Conservation (phyloP, 2,888 invertebrate species). For the Andrena haemorrhoa region DNA sequence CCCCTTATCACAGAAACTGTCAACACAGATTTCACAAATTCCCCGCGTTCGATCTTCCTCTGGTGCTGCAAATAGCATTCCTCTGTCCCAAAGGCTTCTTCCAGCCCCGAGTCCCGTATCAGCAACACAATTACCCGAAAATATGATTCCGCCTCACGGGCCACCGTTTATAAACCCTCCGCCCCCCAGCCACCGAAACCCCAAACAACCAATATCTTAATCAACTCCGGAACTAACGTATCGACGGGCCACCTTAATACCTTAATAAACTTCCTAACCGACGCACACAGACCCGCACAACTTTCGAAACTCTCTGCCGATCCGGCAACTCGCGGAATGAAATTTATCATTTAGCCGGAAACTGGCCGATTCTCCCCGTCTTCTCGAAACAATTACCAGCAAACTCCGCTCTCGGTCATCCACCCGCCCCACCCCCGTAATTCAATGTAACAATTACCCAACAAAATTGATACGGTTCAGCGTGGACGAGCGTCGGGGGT, state of each 20-base stretch:
- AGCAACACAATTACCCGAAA: too few relatives aligned
- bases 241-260: not conserved
- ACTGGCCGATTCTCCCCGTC: slow-evolving; percentile 26
- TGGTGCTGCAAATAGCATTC: too few relatives aligned
- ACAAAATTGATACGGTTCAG: slow-evolving; percentile 31
- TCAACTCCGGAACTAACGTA: not conserved
- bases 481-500: not conserved
- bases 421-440: not conserved
- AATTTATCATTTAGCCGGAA: slow-evolving; percentile 27
- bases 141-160: too few relatives aligned
- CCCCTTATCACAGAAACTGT: too few relatives aligned
- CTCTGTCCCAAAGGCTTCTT: too few relatives aligned
- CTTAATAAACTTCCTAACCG: slow-evolving; percentile 9
- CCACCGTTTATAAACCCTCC: too few relatives aligned
- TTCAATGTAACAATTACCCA: slow-evolving; percentile 39
- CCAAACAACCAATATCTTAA: not conserved
- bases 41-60: too few relatives aligned
- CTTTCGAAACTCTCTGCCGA: slow-evolving; percentile 6
- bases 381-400: slow-evolving; percentile 31
- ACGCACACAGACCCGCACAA: not conserved
- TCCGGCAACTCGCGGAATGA: not conserved
- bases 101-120: too few relatives aligned
- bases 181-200: not conserved
- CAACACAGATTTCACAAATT: too few relatives aligned
- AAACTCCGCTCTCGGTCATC: not conserved